Base-by-base conservation (phyloP, 1,140 invertebrate genomes). In the Plodia interpunctella region DNA sequence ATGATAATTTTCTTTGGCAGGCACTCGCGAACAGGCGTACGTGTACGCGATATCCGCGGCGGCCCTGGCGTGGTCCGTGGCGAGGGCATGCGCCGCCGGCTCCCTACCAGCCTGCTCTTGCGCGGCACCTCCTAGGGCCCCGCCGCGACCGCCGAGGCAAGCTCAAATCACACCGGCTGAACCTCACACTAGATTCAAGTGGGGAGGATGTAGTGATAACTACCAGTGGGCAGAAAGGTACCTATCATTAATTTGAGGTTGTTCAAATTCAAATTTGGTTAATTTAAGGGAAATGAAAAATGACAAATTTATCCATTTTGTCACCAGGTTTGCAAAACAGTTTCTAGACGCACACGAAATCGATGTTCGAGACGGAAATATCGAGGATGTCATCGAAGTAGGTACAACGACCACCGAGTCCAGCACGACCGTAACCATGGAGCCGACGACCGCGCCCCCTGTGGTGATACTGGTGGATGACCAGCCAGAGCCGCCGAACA, bases 161-260 rank as follows among this genome's bases (percentile, higher is more conserved):
- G 83, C 80, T 17, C 73, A 64, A 20, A 53, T 74, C 20, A 76
- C 74, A 20, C 75, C 81, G 5, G 55, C 83, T 0, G 80, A 85
- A 55, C 83, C 82, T 17, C 82, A 88, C 30, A 78, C 81, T 8
- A 57, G 81, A n/a, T 90, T 90, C 68, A 93, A 96, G 68, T 98
- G 96, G 96, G 96, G 96, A 28, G 97, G 97, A 5, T 98, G 97
- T 84, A 96, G 96, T 1, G 97, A 98, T 76, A 98, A 98, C 81
- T 93, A 96, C 17, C 95, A 97, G 79, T 90, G 89, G 89, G 87
- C 89, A 11, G 83, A 89, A 52, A 81, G 87, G 80, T 90, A 61
- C 50, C 18, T 49, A 17, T 5, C n/a, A n/a, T 13, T 4, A 19
- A 15, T 49, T 49, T 11, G 18, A 49, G n/a, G n/a, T n/a, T n/a